phyloP scores from a whole-genome alignment of 2,797 vertebrate species.

The Schizopygopsis pylzovi region DNA sequence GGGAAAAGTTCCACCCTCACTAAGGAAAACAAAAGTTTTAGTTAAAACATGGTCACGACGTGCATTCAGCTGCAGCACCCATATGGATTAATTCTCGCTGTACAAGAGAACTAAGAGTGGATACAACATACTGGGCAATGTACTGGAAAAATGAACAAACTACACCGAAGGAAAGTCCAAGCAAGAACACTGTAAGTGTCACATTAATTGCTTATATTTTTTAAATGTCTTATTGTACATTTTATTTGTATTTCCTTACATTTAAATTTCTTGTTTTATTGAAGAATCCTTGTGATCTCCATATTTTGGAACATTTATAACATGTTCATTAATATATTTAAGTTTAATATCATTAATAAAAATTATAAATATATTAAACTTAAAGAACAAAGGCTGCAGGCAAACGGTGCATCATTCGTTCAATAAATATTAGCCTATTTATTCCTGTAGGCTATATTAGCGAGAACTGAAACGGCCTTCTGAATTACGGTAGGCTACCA shows the following conservation, averaged over 20 bases:
- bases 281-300: neutral
- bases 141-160: constrained; percentile 82
- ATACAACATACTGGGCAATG: constrained; percentile 74
- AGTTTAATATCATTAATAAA: neutral
- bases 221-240: too few species aligned
- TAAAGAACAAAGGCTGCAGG: neutral
- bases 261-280: neutral
- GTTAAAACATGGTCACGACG: constrained; percentile 69
- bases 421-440: neutral
- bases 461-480: neutral
- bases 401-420: neutral
- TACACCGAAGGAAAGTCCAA: constrained; percentile 80
- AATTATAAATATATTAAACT: neutral
- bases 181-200: constrained; percentile 82
- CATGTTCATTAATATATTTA: too few species aligned
- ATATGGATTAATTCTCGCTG: constrained; percentile 38
- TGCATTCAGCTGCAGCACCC: constrained; percentile 56
- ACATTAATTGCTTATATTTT: neutral
- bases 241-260: neutral
- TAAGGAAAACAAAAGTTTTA: constrained; percentile 78
- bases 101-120: constrained; percentile 25
- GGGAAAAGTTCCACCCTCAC: constrained; percentile 76
- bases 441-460: neutral
- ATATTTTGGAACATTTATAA: neutral
- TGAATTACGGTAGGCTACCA: constrained; percentile 18